A percentile compares a stretch with the other conserved stretches of the same genome.
Conservation (phyloP, 2,888 invertebrate species). For the Lochmaea capreae region DNA sequence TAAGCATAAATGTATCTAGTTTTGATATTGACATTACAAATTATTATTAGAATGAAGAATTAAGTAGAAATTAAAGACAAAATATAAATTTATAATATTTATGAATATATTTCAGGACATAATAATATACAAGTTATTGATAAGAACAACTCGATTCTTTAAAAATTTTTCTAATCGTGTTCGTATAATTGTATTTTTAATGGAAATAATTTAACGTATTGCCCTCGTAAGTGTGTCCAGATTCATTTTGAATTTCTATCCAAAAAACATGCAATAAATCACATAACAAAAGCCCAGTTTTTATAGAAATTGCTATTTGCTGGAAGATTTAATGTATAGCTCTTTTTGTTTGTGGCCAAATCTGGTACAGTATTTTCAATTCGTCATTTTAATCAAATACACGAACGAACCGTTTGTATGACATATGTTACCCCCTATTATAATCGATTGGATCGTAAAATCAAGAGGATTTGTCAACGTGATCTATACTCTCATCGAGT, state of each 20-base stretch:
- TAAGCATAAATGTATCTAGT: no score
- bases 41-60: no score
- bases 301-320: constrained; percentile 26
- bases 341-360: constrained; percentile 24
- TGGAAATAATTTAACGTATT: no score
- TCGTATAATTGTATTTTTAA: no score
- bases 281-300: background rate
- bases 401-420: constrained; percentile 7
- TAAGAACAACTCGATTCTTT: no score
- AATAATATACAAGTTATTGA: no score
- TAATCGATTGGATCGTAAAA: constrained; percentile 29
- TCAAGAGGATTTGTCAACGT: constrained; percentile 28
- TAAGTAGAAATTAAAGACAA: no score
- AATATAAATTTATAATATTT: no score
- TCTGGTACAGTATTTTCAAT: constrained; percentile 24
- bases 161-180: no score
- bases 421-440: constrained; percentile 17
- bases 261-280: constrained; percentile 18
- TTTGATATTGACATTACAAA: no score
- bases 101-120: no score
- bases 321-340: constrained; percentile 26
- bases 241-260: background rate
- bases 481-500: constrained; percentile 17
- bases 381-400: constrained; percentile 29
- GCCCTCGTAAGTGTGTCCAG: no score